Conservation (phyloP, 2,888 invertebrate genomes). For the Pyrrhosoma nymphula region DNA sequence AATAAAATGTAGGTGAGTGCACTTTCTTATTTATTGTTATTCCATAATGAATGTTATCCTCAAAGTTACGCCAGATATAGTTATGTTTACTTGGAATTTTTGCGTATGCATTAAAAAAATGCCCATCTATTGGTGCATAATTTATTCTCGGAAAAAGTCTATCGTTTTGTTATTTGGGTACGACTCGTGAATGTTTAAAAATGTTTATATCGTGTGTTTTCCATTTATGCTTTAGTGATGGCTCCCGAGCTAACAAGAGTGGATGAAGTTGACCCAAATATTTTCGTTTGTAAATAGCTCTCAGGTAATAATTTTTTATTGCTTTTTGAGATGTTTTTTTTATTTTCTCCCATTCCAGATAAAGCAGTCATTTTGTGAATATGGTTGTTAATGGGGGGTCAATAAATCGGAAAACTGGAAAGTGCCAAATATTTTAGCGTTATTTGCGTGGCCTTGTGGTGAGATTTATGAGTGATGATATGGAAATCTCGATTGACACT, state of each 20-base stretch:
- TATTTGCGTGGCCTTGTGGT: not conserved
- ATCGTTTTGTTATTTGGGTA: too few relatives aligned
- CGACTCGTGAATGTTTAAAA: too few relatives aligned
- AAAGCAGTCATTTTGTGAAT: not conserved
- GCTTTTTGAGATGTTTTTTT: not conserved
- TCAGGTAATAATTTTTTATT: not conserved
- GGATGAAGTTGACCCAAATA: not conserved
- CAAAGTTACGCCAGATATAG: too few relatives aligned
- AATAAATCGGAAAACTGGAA: not conserved
- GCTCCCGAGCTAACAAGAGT: not conserved
- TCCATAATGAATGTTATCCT: too few relatives aligned
- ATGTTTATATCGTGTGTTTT: too few relatives aligned
- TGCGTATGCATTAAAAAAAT: too few relatives aligned
- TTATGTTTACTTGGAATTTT: too few relatives aligned
- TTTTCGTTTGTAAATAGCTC: not conserved
- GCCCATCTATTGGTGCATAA: too few relatives aligned
- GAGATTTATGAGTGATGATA: not conserved
- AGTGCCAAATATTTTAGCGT: not conserved
- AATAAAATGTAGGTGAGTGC: too few relatives aligned
- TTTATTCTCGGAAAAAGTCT: too few relatives aligned
- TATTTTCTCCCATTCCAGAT: not conserved
- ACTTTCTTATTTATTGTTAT: too few relatives aligned
- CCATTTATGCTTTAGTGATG: not conserved
- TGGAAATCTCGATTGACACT: not conserved
- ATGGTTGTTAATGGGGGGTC: too few relatives aligned